phyloP scores from a whole-genome alignment of 2,113 vertebrate genomes.

The Phaethornis superciliosus region DNA sequence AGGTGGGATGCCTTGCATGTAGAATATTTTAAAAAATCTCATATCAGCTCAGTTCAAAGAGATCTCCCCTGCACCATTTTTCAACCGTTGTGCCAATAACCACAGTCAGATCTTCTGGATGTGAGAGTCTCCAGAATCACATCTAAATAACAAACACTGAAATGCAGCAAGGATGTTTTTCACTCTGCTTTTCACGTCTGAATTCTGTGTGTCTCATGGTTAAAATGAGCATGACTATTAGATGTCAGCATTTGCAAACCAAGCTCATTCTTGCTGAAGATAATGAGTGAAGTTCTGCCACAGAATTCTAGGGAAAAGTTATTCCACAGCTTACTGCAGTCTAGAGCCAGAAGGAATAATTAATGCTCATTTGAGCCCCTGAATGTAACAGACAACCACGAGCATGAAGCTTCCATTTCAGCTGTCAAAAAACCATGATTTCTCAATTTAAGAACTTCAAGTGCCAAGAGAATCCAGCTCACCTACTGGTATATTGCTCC shows the following conservation, averaged over 20 bases:
- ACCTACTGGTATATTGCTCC: not conserved
- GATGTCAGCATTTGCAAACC: not conserved
- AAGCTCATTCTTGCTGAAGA: not conserved
- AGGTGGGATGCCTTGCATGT: not conserved
- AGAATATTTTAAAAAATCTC: not conserved
- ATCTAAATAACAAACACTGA: not conserved
- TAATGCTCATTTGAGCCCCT: not conserved
- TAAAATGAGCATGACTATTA: not conserved
- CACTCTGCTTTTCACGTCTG: not conserved
- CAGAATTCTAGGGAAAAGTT: not conserved
- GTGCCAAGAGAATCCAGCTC: not conserved
- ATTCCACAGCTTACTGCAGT: not conserved
- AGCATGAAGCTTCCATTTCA: not conserved
- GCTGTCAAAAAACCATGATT: not conserved
- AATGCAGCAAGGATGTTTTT: not conserved
- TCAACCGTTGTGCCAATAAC: not conserved
- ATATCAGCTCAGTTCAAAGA: not conserved
- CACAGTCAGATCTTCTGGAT: not conserved
- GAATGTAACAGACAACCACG: not conserved
- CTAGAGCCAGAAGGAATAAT: not conserved
- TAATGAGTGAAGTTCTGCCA: not conserved
- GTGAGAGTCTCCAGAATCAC: not conserved
- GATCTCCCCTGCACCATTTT: not conserved
- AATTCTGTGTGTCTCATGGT: not conserved
- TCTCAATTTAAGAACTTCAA: constrained; percentile 24